These are phyloP conservation scores for Patella depressa DNA, from an alignment of 2,888 invertebrate species.

Conservation along the genomic window DNA sequence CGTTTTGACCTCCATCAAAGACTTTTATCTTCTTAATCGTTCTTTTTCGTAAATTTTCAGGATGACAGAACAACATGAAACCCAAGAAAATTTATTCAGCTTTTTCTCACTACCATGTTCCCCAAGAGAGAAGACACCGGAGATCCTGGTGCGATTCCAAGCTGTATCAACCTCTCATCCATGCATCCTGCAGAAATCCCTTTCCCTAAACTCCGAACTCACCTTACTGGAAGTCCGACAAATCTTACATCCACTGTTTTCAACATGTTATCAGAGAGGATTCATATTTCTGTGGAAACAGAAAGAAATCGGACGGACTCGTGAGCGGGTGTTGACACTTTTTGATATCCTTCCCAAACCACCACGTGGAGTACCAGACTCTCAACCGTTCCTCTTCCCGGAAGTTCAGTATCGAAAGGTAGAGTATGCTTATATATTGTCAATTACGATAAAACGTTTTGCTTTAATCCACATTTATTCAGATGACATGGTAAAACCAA, in stretches of 20 bases:
- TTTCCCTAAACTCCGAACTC: conserved; percentile 36
- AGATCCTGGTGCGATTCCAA: conserved; percentile 42
- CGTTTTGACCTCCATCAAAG: too few relatives aligned
- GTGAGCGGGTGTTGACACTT: conserved; percentile 35
- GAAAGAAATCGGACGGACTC: conserved; percentile 36
- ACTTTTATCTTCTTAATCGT: too few relatives aligned
- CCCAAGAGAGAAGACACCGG: conserved; percentile 38
- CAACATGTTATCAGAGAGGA: conserved; percentile 35
- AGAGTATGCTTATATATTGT: not conserved
- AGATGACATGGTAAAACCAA: too few relatives aligned
- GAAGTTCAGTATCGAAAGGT: conserved; percentile 45
- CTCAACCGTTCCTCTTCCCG: conserved; percentile 34
- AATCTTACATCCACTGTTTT: conserved; percentile 33
- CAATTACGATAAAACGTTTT: too few relatives aligned
- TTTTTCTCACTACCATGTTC: conserved; percentile 39
- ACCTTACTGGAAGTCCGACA: conserved; percentile 35
- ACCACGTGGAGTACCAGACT: conserved; percentile 24
- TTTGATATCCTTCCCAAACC: conserved; percentile 44
- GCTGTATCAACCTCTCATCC: conserved; percentile 36
- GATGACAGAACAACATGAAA: too few relatives aligned
- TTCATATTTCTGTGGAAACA: conserved; percentile 42
- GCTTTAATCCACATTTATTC: too few relatives aligned
- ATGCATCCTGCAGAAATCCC: conserved; percentile 30
- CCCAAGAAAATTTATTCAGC: conserved; percentile 30
- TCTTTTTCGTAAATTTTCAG: too few relatives aligned